These are phyloP conservation scores for Hymenopus coronatus DNA, from an alignment of 2,888 invertebrate genomes.

Conservation along the genomic window DNA sequence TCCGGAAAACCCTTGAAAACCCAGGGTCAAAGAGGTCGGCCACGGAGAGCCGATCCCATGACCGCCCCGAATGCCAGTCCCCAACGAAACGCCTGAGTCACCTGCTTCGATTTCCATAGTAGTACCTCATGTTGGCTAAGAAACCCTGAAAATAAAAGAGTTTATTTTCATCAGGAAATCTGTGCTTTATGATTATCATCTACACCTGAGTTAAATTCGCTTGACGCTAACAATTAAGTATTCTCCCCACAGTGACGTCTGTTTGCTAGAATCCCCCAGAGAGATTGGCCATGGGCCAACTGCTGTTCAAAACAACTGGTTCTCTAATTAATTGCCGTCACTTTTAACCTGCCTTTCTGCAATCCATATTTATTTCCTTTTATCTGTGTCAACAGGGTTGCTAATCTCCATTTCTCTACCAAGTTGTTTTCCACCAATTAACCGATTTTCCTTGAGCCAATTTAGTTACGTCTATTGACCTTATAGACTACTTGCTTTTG, in stretches of 20 bases:
- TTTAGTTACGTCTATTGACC: not conserved
- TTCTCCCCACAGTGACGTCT: not conserved
- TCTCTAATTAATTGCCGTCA: not conserved
- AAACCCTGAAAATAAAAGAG: not conserved
- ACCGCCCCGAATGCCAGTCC: too few relatives aligned
- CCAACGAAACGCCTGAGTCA: too few relatives aligned
- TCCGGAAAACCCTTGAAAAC: too few relatives aligned
- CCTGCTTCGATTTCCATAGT: too few relatives aligned
- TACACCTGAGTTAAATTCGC: not conserved
- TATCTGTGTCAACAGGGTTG: not conserved
- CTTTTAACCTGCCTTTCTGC: not conserved
- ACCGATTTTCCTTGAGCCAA: not conserved
- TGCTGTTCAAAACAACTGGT: not conserved
- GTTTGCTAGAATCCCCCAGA: not conserved
- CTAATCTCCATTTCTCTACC: not conserved
- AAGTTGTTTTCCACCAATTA: not conserved
- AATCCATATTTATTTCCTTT: not conserved
- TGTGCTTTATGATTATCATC: not conserved
- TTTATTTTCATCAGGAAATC: not conserved
- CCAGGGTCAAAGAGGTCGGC: too few relatives aligned
- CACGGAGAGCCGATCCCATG: too few relatives aligned
- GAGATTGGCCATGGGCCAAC: not conserved
- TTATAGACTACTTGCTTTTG: not conserved
- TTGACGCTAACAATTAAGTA: not conserved
- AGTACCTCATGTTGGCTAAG: too few relatives aligned